Conservation (phyloP, 2,113 vertebrate genomes). For the Monarcha castaneiventris region DNA sequence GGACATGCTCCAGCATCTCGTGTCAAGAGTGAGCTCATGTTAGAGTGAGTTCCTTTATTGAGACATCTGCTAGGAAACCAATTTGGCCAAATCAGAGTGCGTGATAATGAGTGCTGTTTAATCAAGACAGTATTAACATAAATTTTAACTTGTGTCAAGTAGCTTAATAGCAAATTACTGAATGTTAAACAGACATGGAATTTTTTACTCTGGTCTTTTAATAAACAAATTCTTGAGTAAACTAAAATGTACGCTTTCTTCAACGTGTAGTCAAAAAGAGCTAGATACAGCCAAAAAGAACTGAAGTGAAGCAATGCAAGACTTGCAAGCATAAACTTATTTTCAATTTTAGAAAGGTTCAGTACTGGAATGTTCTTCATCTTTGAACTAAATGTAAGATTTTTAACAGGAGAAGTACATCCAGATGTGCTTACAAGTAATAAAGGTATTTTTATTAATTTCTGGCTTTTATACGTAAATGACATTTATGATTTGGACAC, state of each 20-base stretch:
- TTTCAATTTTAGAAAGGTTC: background rate
- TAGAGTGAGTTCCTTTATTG: background rate
- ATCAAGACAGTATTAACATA: constrained; percentile 48
- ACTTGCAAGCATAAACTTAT: background rate
- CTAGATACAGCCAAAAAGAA: background rate
- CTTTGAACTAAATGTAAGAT: background rate
- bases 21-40: background rate
- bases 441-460: background rate
- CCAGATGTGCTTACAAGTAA: background rate
- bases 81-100: constrained; percentile 24
- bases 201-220: background rate
- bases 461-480: background rate
- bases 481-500: background rate
- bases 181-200: constrained; percentile 3
- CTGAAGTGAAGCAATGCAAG: background rate
- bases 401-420: background rate
- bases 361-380: background rate
- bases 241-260: background rate
- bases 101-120: constrained; percentile 22
- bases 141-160: constrained; percentile 42
- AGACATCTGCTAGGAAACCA: constrained; percentile 5
- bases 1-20: background rate
- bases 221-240: background rate
- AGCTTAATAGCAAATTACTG: constrained; percentile 28
- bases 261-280: background rate